Conservation (phyloP, 2,888 invertebrate genomes). For the Netelia melanura region DNA sequence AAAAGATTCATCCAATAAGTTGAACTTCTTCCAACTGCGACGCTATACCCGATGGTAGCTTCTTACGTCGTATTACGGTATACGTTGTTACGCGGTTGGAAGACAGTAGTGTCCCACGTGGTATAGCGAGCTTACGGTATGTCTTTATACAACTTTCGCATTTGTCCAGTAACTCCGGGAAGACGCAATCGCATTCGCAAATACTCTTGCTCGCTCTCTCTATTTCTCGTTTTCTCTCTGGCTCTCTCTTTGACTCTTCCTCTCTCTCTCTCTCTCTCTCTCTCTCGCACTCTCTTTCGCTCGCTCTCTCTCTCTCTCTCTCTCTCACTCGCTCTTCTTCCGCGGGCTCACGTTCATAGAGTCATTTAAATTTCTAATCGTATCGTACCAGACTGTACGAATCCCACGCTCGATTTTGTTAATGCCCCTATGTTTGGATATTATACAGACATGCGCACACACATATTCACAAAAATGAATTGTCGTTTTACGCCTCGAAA, state of each 20-base stretch:
- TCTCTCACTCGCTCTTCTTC: constrained; percentile 3
- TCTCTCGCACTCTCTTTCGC: too few relatives aligned
- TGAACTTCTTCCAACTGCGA: constrained; percentile 49
- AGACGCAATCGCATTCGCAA: constrained; percentile 58
- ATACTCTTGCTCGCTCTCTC: constrained; percentile 35
- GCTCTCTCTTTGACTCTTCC: too few relatives aligned
- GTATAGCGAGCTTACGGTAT: constrained; percentile 11
- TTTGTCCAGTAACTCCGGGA: constrained; percentile 48
- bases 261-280: too few relatives aligned
- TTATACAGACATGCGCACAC: too few relatives aligned
- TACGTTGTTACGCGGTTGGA: constrained; percentile 17
- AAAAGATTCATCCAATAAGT: constrained; percentile 37
- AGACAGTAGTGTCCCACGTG: constrained; percentile 42
- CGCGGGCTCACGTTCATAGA: constrained; percentile 49
- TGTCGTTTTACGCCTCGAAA: constrained; percentile 8
- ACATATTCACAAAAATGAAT: constrained; percentile 5
- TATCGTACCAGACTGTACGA: constrained; percentile 5
- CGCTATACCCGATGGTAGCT: constrained; percentile 2
- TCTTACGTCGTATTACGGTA: background rate
- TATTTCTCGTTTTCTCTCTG: constrained; percentile 5
- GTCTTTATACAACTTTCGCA: constrained; percentile 29
- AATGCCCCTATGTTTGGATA: background rate
- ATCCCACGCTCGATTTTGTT: constrained; percentile 12
- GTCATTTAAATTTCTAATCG: constrained; percentile 65
- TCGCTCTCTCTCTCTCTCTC: background rate